These are phyloP conservation scores for Eubasilissa splendida DNA, from an alignment of 2,888 invertebrate species.

Conservation along the genomic window DNA sequence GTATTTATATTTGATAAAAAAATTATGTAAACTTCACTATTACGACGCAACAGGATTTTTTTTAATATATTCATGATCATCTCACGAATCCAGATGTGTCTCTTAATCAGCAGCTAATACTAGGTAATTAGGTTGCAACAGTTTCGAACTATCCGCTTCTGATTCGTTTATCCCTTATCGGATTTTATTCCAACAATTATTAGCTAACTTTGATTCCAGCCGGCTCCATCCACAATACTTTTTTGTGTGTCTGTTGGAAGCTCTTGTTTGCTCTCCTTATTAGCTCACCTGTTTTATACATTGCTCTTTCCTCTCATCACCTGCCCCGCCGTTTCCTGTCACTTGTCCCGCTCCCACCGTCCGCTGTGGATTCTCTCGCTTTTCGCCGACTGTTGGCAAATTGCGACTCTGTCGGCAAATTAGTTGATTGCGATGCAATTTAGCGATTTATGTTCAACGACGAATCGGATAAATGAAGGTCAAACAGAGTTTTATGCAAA, in stretches of 20 bases:
- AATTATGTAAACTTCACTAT: no score
- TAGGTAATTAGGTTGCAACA: neutral
- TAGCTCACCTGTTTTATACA: neutral
- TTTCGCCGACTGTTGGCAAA: constrained; percentile 13
- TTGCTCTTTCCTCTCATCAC: constrained; percentile 16
- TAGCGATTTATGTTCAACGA: constrained; percentile 33
- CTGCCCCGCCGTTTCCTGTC: constrained; percentile 4
- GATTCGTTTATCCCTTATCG: constrained; percentile 39
- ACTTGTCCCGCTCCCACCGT: neutral
- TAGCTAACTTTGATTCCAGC: constrained; percentile 49
- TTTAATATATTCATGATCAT: no score
- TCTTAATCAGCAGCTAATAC: no score
- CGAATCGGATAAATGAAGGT: constrained; percentile 34
- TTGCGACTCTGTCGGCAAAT: constrained; percentile 39
- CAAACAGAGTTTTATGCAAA: constrained; percentile 36
- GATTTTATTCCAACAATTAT: constrained; percentile 46
- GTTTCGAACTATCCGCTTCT: constrained; percentile 9
- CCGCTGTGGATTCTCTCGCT: neutral
- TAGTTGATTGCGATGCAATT: constrained; percentile 51
- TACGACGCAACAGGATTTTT: no score
- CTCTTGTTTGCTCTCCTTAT: constrained; percentile 27
- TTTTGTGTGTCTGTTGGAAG: constrained; percentile 32
- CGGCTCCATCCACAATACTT: neutral
- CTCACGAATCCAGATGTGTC: no score
- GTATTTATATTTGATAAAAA: no score